Base-by-base conservation (phyloP, 2,888 invertebrate species). In the Dicyrtomina minuta region DNA sequence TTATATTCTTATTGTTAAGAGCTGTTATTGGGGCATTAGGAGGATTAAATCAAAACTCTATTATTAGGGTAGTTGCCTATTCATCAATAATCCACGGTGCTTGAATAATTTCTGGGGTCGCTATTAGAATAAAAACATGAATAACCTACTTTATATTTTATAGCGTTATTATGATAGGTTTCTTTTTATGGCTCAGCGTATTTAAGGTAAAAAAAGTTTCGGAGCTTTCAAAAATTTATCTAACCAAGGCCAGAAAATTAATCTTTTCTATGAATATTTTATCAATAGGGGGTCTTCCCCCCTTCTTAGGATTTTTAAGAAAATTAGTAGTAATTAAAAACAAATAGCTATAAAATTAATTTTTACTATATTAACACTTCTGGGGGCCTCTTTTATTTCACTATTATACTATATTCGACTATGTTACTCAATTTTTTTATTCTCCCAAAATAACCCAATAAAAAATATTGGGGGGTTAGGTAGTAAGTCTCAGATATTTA, bases 251-350 rank as follows among this genome's bases (percentile, higher is more conserved):
- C 33, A 8, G 1, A 70, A 72, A n/a, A 60, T 15, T 41, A 24
- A 44, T 26, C 12, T 59, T 72, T 15, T 13, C 61, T 24, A 12
- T 70, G 8, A 71, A 46, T 55, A 51, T 74, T 17, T 43, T 74
- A 10, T 72, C 73, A 0, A 20, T 75, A 55, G 73, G 58, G 12
- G 72, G 75, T 0, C 22, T 73, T 0, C 72, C 73, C 15, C 72
- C 75, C 13, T 53, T 75, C 12, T 13, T 71, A 53, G 74, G 74
- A 17, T 74, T 74, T 59, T n/a, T n/a, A n/a, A n/a, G n/a, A n/a
- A n/a, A n/a, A n/a, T n/a, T n/a, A n/a, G n/a, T n/a, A n/a, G n/a
- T n/a, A n/a, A n/a, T n/a, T n/a, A n/a, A n/a, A n/a, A 51, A 66
- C 5, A 27, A 33, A 22, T 26, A 8, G 22, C 62, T 15, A 49